Percentiles rank a stretch among this genome's conserved stretches.
Evolutionary conservation across 1,140 invertebrate genomes (phyloP).

Genomic region (Lucilia cuprina): DNA sequence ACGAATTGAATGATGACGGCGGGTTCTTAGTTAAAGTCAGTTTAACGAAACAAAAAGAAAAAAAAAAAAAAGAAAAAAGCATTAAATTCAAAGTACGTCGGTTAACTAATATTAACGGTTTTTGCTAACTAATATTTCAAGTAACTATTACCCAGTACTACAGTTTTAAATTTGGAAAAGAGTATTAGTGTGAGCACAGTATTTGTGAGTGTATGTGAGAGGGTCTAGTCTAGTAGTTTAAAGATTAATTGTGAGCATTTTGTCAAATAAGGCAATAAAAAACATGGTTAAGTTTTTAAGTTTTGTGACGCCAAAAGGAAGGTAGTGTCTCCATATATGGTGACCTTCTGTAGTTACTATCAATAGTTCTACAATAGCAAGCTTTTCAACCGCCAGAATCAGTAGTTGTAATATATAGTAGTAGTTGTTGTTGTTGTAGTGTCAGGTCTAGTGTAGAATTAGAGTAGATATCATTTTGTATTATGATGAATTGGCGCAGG

Average conservation of each 20-base stretch:
- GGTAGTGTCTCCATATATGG: slow-evolving; percentile 22
- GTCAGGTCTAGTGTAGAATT: neutral
- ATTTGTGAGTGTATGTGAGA: neutral
- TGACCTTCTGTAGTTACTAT: neutral
- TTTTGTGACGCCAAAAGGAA: slow-evolving; percentile 23
- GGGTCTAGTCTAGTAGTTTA: neutral
- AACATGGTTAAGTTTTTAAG: slow-evolving; percentile 12
- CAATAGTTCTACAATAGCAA: neutral
- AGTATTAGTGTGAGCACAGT: neutral
- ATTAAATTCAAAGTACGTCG: neutral
- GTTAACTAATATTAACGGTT: neutral
- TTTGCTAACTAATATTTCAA: neutral
- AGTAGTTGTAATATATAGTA: neutral
- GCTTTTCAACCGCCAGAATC: neutral
- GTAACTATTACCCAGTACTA: too few species aligned
- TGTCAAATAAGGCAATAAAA: slow-evolving; percentile 30
- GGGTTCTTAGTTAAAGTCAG: neutral
- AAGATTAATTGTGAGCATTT: slow-evolving; percentile 27
- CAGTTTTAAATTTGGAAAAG: too few species aligned
- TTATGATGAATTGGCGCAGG: neutral
- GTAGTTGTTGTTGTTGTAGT: neutral
- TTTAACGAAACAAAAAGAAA: neutral
- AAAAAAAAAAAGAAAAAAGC: too few species aligned
- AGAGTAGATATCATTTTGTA: neutral
- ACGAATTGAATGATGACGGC: neutral